These are phyloP conservation scores for Drosophila yakuba DNA, from an alignment of 1,140 invertebrate genomes.

Conservation along the genomic window DNA sequence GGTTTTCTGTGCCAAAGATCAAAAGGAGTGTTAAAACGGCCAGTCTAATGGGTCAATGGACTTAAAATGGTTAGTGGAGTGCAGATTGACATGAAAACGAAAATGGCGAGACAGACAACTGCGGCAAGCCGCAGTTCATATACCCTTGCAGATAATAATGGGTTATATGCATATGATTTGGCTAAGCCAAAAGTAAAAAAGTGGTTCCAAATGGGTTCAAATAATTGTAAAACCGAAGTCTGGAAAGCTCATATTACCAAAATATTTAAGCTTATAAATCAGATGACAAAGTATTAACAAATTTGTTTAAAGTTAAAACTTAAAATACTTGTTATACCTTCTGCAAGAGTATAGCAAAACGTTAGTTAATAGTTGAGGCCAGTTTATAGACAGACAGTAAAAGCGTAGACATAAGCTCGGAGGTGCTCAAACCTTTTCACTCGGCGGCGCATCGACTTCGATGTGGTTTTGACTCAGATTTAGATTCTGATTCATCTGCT, in stretches of 20 bases:
- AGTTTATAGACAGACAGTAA: slow-evolving; percentile 55
- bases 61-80: slow-evolving; percentile 28
- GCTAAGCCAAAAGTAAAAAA: too few species aligned
- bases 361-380: slow-evolving; percentile 57
- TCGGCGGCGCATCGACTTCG: slow-evolving; percentile 65
- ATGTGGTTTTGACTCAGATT: slow-evolving; percentile 44
- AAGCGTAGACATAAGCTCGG: slow-evolving; percentile 47
- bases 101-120: slow-evolving; percentile 42
- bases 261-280: neutral
- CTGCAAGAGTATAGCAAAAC: slow-evolving; percentile 43
- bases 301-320: neutral
- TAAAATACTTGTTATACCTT: slow-evolving; percentile 70
- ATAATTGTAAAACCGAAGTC: neutral
- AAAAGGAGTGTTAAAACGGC: slow-evolving; percentile 22
- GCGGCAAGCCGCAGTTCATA: slow-evolving; percentile 13
- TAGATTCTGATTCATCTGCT: slow-evolving; percentile 61
- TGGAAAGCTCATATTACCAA: neutral
- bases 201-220: neutral
- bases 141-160: slow-evolving; percentile 13
- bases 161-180: neutral
- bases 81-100: slow-evolving; percentile 55
- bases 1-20: slow-evolving; percentile 84
- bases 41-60: slow-evolving; percentile 8
- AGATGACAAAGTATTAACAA: neutral
- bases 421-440: slow-evolving; percentile 71